A percentile compares a stretch with the other conserved stretches of the same genome.
Evolutionary conservation across 2,888 invertebrate species (phyloP).

Genomic region (Hypsopygia costalis): DNA sequence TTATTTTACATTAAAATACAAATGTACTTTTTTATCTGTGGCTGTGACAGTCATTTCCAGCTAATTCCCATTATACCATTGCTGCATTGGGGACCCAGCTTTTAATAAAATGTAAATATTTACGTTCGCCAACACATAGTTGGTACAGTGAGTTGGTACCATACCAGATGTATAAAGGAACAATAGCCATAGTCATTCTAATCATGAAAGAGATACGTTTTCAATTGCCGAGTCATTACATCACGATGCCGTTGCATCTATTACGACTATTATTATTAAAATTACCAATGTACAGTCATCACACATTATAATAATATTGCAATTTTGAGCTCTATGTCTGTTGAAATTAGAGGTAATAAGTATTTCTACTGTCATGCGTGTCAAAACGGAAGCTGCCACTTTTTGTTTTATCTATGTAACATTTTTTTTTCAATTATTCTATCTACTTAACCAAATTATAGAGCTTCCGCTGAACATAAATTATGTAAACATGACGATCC

Average conservation of each 20-base stretch:
- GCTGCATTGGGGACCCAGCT: too few relatives aligned
- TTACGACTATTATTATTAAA: conserved; percentile 48
- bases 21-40: too few relatives aligned
- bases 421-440: neutral
- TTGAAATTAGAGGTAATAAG: neutral
- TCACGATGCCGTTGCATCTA: conserved; percentile 23
- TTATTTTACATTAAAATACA: too few relatives aligned
- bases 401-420: neutral
- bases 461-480: neutral
- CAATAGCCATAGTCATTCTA: conserved; percentile 59
- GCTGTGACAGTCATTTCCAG: too few relatives aligned
- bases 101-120: conserved; percentile 4
- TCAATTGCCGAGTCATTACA: conserved; percentile 49
- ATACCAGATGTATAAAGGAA: conserved; percentile 24
- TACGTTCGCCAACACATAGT: conserved; percentile 2
- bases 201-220: conserved; percentile 49
- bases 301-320: neutral
- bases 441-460: conserved; percentile 6
- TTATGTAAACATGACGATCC: neutral
- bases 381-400: neutral
- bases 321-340: neutral
- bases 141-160: neutral
- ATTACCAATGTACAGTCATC: conserved; percentile 21
- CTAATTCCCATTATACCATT: too few relatives aligned
- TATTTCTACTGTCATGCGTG: neutral